Conservation (phyloP, 2,797 vertebrate species). For the Clarias platycephalus region DNA sequence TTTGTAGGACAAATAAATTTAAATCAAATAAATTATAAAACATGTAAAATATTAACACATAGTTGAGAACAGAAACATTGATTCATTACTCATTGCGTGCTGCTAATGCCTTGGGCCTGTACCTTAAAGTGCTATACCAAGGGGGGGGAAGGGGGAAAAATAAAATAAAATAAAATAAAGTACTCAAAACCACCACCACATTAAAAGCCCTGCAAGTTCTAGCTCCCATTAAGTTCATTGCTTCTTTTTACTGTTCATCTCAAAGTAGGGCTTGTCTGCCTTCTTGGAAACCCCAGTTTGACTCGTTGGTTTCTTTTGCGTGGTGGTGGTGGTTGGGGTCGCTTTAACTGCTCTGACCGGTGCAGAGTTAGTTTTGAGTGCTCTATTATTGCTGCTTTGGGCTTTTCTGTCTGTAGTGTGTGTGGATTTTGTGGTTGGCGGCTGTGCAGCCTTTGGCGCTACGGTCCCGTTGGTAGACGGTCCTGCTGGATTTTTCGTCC, state of each 20-base stretch:
- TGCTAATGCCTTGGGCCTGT: conserved; percentile 6
- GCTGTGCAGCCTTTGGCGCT: background rate
- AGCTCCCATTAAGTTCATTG: conserved; percentile 64
- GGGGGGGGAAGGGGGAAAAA: too few relatives aligned
- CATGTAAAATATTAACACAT: conserved; percentile 9
- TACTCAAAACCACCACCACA: too few relatives aligned
- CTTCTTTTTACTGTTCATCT: conserved; percentile 84
- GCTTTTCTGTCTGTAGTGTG: conserved; percentile 40
- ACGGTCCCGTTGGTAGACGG: background rate
- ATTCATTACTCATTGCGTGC: background rate
- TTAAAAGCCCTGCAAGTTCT: background rate
- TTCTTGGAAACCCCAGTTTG: conserved; percentile 66
- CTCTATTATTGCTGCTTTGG: conserved; percentile 31
- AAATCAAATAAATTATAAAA: conserved; percentile 35
- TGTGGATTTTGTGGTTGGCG: conserved; percentile 22
- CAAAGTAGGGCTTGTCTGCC: conserved; percentile 82
- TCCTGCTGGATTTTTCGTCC: conserved; percentile 22
- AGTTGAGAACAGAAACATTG: background rate
- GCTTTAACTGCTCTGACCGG: conserved; percentile 47
- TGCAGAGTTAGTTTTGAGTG: conserved; percentile 14
- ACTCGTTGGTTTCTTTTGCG: conserved; percentile 6
- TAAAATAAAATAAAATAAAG: too few relatives aligned
- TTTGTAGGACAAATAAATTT: conserved; percentile 42
- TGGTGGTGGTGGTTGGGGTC: conserved; percentile 40
- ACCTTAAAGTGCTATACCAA: conserved; percentile 44